These are phyloP conservation scores for Heteropelma amictum DNA, from an alignment of 2,888 invertebrate species.

Conservation along the genomic window DNA sequence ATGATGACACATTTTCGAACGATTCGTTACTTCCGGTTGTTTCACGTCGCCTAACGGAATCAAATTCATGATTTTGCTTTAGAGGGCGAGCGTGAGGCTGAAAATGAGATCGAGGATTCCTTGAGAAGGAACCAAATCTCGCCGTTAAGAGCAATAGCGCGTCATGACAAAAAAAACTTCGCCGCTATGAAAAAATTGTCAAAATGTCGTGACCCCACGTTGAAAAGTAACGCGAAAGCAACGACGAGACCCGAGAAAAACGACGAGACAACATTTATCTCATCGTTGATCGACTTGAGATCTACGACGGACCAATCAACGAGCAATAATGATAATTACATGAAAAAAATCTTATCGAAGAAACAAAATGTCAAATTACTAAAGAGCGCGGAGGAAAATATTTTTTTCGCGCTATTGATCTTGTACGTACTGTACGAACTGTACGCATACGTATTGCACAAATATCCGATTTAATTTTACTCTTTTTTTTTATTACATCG, in stretches of 20 bases:
- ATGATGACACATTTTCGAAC: too few species aligned
- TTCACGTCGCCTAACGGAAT: too few species aligned
- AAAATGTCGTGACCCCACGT: not conserved
- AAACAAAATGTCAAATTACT: conserved; percentile 41
- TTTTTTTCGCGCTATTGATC: not conserved
- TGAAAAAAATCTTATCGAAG: conserved; percentile 33
- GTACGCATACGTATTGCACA: conserved; percentile 33
- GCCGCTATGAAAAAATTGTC: not conserved
- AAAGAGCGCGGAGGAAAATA: conserved; percentile 19
- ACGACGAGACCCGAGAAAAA: not conserved
- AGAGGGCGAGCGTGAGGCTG: not conserved
- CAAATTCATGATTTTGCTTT: too few species aligned
- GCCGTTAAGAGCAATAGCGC: not conserved
- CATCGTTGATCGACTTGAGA: too few species aligned
- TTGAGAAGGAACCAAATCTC: not conserved
- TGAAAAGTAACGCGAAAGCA: too few species aligned
- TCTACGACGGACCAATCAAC: too few species aligned
- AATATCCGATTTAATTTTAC: conserved; percentile 35
- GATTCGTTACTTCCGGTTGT: too few species aligned
- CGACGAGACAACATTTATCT: not conserved
- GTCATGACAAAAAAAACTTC: not conserved
- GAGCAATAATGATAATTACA: not conserved
- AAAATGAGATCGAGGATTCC: not conserved
- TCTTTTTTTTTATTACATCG: conserved; percentile 22
- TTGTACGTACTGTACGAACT: too few species aligned